Percentiles rank a stretch among this genome's conserved stretches.
phyloP scores from a whole-genome alignment of 2,797 vertebrate genomes.

The Sebastes variabilis region DNA sequence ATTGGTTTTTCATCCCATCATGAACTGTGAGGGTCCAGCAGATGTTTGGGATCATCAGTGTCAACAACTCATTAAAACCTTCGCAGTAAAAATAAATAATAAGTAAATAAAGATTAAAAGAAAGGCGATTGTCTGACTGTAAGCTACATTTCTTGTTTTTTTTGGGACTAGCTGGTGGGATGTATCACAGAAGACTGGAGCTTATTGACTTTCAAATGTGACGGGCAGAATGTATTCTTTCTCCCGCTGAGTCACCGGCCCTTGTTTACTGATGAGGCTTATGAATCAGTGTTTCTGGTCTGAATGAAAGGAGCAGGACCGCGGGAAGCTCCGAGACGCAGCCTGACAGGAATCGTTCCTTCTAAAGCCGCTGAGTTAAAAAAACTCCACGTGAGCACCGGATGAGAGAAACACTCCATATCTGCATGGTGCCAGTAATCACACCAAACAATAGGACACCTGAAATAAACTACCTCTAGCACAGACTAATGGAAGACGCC shows the following conservation, averaged over 20 bases:
- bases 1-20: conserved; percentile 78
- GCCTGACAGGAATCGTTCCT: conserved; percentile 47
- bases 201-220: conserved; percentile 78
- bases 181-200: conserved; percentile 60
- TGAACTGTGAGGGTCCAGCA: conserved; percentile 78
- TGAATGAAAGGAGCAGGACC: conserved; percentile 37
- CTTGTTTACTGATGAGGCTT: conserved; percentile 75
- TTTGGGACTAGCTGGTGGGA: conserved; percentile 5
- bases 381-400: background rate
- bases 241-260: conserved; percentile 67
- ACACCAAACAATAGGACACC: background rate
- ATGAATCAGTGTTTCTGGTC: conserved; percentile 73
- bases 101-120: conserved; percentile 28
- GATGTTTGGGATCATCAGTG: conserved; percentile 81
- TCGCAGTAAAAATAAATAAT: conserved; percentile 36
- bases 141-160: conserved; percentile 4
- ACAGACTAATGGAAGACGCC: background rate
- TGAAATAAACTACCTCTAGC: background rate
- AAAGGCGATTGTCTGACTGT: conserved; percentile 34
- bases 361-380: conserved; percentile 11
- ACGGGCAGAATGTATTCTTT: conserved; percentile 60
- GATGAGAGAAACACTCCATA: background rate
- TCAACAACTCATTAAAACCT: conserved; percentile 83
- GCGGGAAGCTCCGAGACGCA: conserved; percentile 37
- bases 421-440: background rate